phyloP scores from a whole-genome alignment of 2,797 vertebrate genomes.

The Enteromius viviparus region DNA sequence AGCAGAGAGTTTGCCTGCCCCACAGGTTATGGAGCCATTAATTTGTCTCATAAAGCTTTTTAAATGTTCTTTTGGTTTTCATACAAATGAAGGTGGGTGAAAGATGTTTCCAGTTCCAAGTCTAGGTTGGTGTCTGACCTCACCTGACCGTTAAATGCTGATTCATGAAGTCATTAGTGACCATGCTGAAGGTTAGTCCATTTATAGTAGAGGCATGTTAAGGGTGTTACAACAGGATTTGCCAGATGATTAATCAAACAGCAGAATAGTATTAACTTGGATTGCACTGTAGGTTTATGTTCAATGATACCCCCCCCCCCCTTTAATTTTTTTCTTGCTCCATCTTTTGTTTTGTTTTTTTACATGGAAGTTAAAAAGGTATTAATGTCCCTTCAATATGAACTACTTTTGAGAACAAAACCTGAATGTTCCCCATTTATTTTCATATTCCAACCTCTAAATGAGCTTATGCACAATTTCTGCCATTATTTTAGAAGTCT shows the following conservation, averaged over 20 bases:
- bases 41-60: not conserved
- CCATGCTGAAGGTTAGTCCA: not conserved
- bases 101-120: not conserved
- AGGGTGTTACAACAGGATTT: not conserved
- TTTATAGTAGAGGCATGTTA: not conserved
- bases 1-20: not conserved
- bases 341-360: not conserved
- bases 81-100: not conserved
- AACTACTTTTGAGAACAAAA: not conserved
- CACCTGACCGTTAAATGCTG: not conserved
- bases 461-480: slow-evolving; percentile 12
- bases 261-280: not conserved
- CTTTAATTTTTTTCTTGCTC: too few relatives aligned
- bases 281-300: too few relatives aligned
- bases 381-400: not conserved
- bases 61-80: slow-evolving; percentile 17
- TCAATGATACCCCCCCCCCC: too few relatives aligned
- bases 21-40: not conserved
- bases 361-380: not conserved
- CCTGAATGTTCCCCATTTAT: not conserved
- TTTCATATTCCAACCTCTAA: slow-evolving; percentile 20
- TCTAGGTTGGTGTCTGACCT: not conserved
- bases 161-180: not conserved
- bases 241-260: not conserved
- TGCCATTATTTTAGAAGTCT: not conserved